These are phyloP conservation scores for Panopea generosa DNA, from an alignment of 2,888 invertebrate genomes.

Conservation along the genomic window DNA sequence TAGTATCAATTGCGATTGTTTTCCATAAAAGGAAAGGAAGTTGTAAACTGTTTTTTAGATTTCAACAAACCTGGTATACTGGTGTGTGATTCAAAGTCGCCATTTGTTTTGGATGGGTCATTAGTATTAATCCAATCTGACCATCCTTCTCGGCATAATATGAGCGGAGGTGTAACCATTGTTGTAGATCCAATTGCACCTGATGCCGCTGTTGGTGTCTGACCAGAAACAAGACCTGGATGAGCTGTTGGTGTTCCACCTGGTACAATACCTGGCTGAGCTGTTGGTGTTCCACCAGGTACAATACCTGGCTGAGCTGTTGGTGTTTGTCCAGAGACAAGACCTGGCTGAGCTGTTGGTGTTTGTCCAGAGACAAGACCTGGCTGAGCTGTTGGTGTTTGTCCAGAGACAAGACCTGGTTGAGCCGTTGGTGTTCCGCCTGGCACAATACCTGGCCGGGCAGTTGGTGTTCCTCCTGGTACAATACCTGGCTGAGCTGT, in stretches of 20 bases:
- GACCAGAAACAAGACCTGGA: constrained; percentile 33
- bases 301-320: constrained; percentile 44
- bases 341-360: constrained; percentile 44
- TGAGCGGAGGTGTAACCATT: constrained; percentile 2
- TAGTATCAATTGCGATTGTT: too few relatives aligned
- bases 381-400: constrained; percentile 58
- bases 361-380: constrained; percentile 30
- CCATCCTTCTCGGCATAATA: constrained; percentile 80
- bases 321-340: constrained; percentile 41
- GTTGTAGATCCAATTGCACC: constrained; percentile 12
- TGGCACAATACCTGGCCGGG: constrained; percentile 26
- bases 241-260: constrained; percentile 53
- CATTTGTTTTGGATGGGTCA: constrained; percentile 61
- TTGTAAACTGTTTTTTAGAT: too few relatives aligned
- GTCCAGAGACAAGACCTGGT: constrained; percentile 31
- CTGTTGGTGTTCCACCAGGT: constrained; percentile 51
- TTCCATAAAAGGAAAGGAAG: too few relatives aligned
- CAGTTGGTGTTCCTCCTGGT: constrained; percentile 41
- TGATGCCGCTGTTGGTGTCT: constrained; percentile 51
- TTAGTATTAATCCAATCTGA: constrained; percentile 83
- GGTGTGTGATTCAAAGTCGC: constrained; percentile 67
- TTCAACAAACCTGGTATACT: constrained; percentile 57
- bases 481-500: constrained; percentile 43
- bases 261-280: constrained; percentile 40
- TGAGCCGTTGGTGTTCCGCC: constrained; percentile 55